Conservation (phyloP, 2,113 vertebrate species). For the Xiphias gladius region DNA sequence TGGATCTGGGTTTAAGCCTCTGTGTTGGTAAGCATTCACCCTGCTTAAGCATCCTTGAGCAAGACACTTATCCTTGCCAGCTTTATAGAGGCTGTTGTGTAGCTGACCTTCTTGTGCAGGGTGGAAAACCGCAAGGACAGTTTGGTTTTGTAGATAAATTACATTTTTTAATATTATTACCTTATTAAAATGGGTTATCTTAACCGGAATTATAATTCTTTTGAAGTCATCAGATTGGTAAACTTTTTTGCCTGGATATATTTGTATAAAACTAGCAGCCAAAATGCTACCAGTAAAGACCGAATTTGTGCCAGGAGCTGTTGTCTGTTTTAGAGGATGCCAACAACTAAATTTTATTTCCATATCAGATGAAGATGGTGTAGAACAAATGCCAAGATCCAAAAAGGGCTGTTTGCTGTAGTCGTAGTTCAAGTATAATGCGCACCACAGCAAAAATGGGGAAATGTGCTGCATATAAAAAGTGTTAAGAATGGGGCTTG, state of each 20-base stretch:
- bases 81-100: conserved; percentile 27
- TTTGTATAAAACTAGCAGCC: conserved; percentile 21
- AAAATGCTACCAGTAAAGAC: conserved; percentile 25
- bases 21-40: conserved; percentile 50
- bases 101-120: conserved; percentile 40
- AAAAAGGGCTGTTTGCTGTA: background rate
- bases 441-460: background rate
- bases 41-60: conserved; percentile 66
- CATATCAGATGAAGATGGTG: conserved; percentile 19
- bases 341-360: conserved; percentile 34
- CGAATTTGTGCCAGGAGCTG: conserved; percentile 33
- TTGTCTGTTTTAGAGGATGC: conserved; percentile 22
- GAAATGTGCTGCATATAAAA: background rate
- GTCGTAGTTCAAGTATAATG: background rate
- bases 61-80: conserved; percentile 66
- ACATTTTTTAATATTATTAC: background rate
- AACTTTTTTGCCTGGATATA: conserved; percentile 15
- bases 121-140: background rate
- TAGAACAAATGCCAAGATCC: conserved; percentile 8
- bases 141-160: background rate
- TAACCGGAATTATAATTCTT: background rate
- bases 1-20: conserved; percentile 64
- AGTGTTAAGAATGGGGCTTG: background rate
- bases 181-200: background rate
- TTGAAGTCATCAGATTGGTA: background rate